A percentile compares a stretch with the other conserved stretches of the same genome.
Evolutionary conservation across 2,797 vertebrate genomes (phyloP).

Genomic region (Selene dorsalis): DNA sequence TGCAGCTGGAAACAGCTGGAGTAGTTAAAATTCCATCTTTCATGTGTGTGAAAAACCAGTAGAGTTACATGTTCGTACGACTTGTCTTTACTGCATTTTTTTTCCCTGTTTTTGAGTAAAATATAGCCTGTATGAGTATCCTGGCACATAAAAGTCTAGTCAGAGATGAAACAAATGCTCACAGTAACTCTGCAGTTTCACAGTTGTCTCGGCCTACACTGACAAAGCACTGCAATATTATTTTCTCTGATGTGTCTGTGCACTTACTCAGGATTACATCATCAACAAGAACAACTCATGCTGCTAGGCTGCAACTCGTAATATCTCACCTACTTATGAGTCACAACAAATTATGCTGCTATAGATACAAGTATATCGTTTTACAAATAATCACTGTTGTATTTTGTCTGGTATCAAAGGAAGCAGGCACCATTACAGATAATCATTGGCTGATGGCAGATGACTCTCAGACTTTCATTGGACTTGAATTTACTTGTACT

Average conservation of each 20-base stretch:
- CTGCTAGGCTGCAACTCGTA: slow-evolving; percentile 54
- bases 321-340: slow-evolving; percentile 51
- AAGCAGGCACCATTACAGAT: slow-evolving; percentile 12
- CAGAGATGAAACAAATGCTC: slow-evolving; percentile 37
- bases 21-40: slow-evolving; percentile 6
- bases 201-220: slow-evolving; percentile 31
- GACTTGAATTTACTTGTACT: not conserved
- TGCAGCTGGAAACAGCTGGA: not conserved
- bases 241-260: slow-evolving; percentile 62
- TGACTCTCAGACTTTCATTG: slow-evolving; percentile 3
- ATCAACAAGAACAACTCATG: slow-evolving; percentile 62
- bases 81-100: slow-evolving; percentile 1
- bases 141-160: slow-evolving; percentile 31
- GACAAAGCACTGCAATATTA: slow-evolving; percentile 25
- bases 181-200: slow-evolving; percentile 34
- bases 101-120: slow-evolving; percentile 2
- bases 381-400: slow-evolving; percentile 15
- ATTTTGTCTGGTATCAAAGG: slow-evolving; percentile 54
- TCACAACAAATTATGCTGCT: slow-evolving; percentile 51
- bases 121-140: slow-evolving; percentile 10
- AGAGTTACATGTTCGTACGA: slow-evolving; percentile 8
- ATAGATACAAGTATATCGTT: slow-evolving; percentile 35
- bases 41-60: slow-evolving; percentile 4
- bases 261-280: slow-evolving; percentile 74
- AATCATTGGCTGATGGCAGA: slow-evolving; percentile 26